Percentiles rank a stretch among this genome's conserved stretches.
Conservation (phyloP, 2,888 invertebrate genomes). For the Parapristionchus giblindavisi region DNA sequence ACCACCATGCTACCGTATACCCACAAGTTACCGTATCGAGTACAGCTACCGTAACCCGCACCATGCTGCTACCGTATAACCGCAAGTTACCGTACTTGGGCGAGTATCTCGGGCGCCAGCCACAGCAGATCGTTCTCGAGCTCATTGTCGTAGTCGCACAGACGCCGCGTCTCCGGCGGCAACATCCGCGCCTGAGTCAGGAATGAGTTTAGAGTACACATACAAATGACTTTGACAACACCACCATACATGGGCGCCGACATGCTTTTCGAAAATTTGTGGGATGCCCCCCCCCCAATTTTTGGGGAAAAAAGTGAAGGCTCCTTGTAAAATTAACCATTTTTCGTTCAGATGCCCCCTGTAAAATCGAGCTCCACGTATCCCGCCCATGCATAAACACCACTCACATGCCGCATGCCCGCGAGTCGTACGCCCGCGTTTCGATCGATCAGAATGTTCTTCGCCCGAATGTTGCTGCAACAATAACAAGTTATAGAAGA, state of each 20-base stretch:
- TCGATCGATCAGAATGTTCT: constrained; percentile 49
- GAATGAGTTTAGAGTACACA: background rate
- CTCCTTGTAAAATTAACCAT: no score
- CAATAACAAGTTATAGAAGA: no score
- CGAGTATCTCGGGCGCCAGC: constrained; percentile 89
- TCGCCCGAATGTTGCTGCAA: constrained; percentile 48
- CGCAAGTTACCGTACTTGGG: constrained; percentile 76
- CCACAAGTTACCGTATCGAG: constrained; percentile 1
- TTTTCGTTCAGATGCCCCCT: background rate
- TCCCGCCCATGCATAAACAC: no score
- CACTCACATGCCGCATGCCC: constrained; percentile 50
- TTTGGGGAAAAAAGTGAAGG: no score
- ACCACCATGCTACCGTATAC: no score
- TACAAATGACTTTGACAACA: background rate
- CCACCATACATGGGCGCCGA: background rate
- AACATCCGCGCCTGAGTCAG: constrained; percentile 12
- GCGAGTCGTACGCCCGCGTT: constrained; percentile 45
- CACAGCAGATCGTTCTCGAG: constrained; percentile 83
- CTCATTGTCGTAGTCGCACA: constrained; percentile 82
- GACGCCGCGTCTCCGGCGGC: constrained; percentile 70
- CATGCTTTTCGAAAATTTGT: background rate
- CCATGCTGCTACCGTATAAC: background rate
- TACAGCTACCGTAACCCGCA: background rate
- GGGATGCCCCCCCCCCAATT: no score
- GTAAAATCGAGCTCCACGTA: no score